These are phyloP conservation scores for Nymphicus hollandicus DNA, from an alignment of 2,113 vertebrate species.

Conservation along the genomic window DNA sequence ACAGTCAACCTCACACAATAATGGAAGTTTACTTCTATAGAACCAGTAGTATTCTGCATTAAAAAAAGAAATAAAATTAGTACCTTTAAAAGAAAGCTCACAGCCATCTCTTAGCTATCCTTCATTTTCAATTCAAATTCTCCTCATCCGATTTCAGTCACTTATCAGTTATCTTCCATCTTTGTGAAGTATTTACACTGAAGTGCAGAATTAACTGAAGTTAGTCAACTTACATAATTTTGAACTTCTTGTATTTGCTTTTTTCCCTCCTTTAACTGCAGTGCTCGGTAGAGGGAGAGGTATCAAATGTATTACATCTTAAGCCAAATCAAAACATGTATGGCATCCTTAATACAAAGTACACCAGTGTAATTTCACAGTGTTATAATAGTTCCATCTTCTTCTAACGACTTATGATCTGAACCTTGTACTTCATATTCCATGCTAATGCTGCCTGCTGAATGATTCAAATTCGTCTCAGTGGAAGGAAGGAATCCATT, in stretches of 20 bases:
- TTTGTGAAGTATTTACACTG: constrained; percentile 33
- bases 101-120: constrained; percentile 46
- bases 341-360: background rate
- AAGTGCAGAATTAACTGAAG: constrained; percentile 41
- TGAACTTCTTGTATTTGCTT: background rate
- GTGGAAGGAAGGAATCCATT: constrained; percentile 81
- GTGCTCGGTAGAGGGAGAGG: constrained; percentile 55
- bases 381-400: constrained; percentile 95
- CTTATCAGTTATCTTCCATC: background rate
- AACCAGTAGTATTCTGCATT: constrained; percentile 7
- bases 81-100: constrained; percentile 36
- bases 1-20: background rate
- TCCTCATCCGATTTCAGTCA: background rate
- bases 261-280: constrained; percentile 23
- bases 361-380: constrained; percentile 73
- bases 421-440: constrained; percentile 67
- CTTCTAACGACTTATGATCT: constrained; percentile 80
- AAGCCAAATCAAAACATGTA: constrained; percentile 16
- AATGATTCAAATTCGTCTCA: constrained; percentile 67
- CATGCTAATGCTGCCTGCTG: constrained; percentile 41
- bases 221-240: background rate
- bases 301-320: constrained; percentile 17
- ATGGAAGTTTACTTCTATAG: background rate
- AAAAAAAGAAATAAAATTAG: constrained; percentile 28
- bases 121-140: constrained; percentile 20